phyloP scores from a whole-genome alignment of 1,140 invertebrate genomes.

The Papilio dardanus region DNA sequence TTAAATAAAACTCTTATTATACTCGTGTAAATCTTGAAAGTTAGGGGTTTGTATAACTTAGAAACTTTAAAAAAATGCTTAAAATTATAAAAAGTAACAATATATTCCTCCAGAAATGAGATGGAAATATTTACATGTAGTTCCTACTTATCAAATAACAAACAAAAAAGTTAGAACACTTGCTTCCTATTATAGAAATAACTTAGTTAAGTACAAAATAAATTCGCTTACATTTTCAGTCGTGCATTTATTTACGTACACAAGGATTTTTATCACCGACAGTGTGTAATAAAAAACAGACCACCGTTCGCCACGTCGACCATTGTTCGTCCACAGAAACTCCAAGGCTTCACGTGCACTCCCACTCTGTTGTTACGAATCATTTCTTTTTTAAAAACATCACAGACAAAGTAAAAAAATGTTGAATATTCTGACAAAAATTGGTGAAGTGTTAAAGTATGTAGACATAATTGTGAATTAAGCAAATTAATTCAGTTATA shows the following conservation, averaged over 20 bases:
- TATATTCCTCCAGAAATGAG: too few species aligned
- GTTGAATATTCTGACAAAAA: neutral
- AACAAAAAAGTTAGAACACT: neutral
- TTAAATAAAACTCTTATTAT: too few species aligned
- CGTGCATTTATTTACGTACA: constrained; percentile 26
- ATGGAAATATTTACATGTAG: neutral
- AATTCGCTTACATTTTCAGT: constrained; percentile 30
- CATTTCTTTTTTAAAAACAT: constrained; percentile 27
- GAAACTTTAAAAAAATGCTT: too few species aligned
- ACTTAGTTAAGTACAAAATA: neutral
- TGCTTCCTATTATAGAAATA: neutral
- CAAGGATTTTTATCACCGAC: constrained; percentile 35
- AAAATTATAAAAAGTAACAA: too few species aligned
- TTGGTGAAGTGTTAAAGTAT: too few species aligned
- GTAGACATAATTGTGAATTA: too few species aligned
- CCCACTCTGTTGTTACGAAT: constrained; percentile 36
- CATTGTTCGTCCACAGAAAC: constrained; percentile 34
- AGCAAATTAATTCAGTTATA: too few species aligned
- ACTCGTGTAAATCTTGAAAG: too few species aligned
- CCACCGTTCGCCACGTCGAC: constrained; percentile 24
- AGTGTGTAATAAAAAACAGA: constrained; percentile 38
- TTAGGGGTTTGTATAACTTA: too few species aligned
- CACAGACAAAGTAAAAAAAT: neutral
- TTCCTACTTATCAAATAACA: neutral
- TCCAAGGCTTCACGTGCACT: constrained; percentile 34